Evolutionary conservation across 2,113 vertebrate genomes (phyloP).

Genomic region (Labrus mixtus): DNA sequence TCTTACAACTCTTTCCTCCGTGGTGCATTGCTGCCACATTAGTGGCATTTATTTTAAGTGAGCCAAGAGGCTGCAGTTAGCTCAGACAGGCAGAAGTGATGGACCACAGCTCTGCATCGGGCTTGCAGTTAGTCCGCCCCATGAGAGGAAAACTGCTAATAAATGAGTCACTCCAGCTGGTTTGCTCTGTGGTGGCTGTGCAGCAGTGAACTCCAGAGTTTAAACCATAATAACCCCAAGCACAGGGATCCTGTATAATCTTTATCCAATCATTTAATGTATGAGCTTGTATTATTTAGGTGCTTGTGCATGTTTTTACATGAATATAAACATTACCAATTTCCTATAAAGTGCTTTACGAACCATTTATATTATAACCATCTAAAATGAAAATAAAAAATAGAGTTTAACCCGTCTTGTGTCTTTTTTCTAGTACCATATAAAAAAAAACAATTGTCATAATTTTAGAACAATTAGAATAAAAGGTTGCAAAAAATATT

Average conservation of each 20-base stretch:
- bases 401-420: background rate
- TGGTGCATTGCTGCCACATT: slow-evolving; percentile 28
- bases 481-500: background rate
- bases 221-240: slow-evolving; percentile 6
- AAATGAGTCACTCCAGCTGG: slow-evolving; percentile 40
- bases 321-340: background rate
- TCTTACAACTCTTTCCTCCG: slow-evolving; percentile 5
- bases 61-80: slow-evolving; percentile 43
- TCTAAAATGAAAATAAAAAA: background rate
- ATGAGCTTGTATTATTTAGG: background rate
- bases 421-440: too few relatives aligned
- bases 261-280: background rate
- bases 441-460: background rate
- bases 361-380: background rate
- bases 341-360: background rate
- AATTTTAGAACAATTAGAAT: background rate
- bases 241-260: background rate
- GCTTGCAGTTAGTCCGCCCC: slow-evolving; percentile 22
- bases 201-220: slow-evolving; percentile 16
- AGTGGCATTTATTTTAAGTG: slow-evolving; percentile 40
- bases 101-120: slow-evolving; percentile 30
- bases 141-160: slow-evolving; percentile 24
- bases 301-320: background rate
- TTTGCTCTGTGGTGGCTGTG: slow-evolving; percentile 17
- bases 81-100: slow-evolving; percentile 46